A percentile compares a stretch with the other conserved stretches of the same genome.
phyloP scores from a whole-genome alignment of 2,888 invertebrate species.

The Prenolepis imparis region DNA sequence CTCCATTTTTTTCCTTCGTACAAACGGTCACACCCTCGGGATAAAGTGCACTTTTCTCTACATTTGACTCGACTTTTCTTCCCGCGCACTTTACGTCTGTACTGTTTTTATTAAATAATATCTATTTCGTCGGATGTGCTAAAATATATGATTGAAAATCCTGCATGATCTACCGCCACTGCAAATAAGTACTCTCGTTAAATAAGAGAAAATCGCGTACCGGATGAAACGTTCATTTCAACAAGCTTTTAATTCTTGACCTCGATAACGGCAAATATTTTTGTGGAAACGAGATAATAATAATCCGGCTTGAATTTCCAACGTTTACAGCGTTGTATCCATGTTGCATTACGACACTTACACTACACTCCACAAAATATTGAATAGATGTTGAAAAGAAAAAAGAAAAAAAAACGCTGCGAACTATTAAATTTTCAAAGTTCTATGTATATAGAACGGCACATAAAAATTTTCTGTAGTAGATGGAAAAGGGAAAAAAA shows the following conservation, averaged over 20 bases:
- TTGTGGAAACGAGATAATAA: constrained; percentile 26
- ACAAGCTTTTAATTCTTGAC: constrained; percentile 32
- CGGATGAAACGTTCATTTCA: constrained; percentile 23
- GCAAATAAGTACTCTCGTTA: constrained; percentile 9
- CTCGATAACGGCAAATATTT: constrained; percentile 12
- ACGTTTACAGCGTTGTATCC: constrained; percentile 6
- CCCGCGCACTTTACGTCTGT: background rate
- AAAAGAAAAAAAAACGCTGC: background rate
- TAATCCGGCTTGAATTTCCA: background rate
- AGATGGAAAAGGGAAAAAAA: background rate
- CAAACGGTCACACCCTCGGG: constrained; percentile 24
- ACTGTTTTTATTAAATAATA: constrained; percentile 46
- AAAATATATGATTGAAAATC: constrained; percentile 32
- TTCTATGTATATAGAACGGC: background rate
- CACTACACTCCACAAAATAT: background rate
- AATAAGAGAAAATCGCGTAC: constrained; percentile 12
- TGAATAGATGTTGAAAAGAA: background rate
- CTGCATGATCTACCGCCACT: background rate
- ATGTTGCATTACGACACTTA: background rate
- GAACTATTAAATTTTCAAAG: background rate
- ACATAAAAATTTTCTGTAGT: background rate
- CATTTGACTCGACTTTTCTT: constrained; percentile 20
- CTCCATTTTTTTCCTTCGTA: constrained; percentile 34
- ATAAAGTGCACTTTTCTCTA: constrained; percentile 16
- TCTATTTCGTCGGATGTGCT: constrained; percentile 5